phyloP scores from a whole-genome alignment of 2,888 invertebrate species.

The Phyto melanocephala region DNA sequence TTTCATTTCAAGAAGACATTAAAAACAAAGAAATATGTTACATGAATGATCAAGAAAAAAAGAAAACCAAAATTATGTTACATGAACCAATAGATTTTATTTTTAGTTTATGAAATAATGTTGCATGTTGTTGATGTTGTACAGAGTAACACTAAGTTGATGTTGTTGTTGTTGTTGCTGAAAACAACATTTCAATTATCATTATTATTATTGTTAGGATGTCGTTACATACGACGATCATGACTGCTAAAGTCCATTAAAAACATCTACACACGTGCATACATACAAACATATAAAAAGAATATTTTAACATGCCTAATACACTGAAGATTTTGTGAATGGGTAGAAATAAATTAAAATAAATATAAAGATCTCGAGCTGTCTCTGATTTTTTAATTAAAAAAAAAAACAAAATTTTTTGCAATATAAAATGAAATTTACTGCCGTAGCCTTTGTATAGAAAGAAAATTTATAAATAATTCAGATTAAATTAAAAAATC shows the following conservation, averaged over 20 bases:
- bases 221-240: slow-evolving; percentile 22
- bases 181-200: slow-evolving; percentile 60
- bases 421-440: too few relatives aligned
- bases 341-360: too few relatives aligned
- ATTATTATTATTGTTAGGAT: slow-evolving; percentile 40
- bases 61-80: neutral
- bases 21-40: slow-evolving; percentile 45
- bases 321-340: neutral
- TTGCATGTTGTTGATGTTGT: slow-evolving; percentile 51
- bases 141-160: slow-evolving; percentile 11
- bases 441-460: too few relatives aligned
- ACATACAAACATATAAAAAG: slow-evolving; percentile 13
- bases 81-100: slow-evolving; percentile 38
- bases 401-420: too few relatives aligned
- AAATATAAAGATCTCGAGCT: too few relatives aligned
- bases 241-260: slow-evolving; percentile 50
- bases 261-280: neutral
- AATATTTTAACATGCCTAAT: neutral
- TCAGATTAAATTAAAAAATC: too few relatives aligned
- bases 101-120: slow-evolving; percentile 34
- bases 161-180: slow-evolving; percentile 5
- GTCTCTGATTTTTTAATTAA: too few relatives aligned
- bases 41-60: neutral
- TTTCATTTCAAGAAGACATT: slow-evolving; percentile 29
- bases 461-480: too few relatives aligned